Base-by-base conservation (phyloP, 2,888 invertebrate genomes). In the Chelonus formosanus region DNA sequence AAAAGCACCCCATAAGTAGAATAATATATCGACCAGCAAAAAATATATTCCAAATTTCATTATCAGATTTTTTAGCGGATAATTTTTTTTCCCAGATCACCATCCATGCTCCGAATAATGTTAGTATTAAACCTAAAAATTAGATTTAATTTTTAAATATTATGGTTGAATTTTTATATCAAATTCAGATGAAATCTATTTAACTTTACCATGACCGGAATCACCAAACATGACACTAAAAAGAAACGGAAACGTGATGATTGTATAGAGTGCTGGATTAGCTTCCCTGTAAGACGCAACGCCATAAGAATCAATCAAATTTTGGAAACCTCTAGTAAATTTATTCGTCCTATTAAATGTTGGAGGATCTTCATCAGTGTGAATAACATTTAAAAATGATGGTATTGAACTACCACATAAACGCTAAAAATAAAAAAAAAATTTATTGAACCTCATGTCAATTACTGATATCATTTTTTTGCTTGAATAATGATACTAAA, bases 221-320 rank as follows among this genome's bases (percentile, higher is more conserved):
- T 97, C 97, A 31, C 97, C 97, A 84, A 97, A 98, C 97, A 98
- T 98, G 76, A 97, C 91, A 55, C 94, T 95, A 85, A 97, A 97
- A 50, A 97, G 85, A 87, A 97, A 97, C 5, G 97, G 97, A 86
- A 97, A 97, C 0, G 96, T 95, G 71, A 97, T 92, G 78, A 94
- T 87, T 35, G 94, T 93, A 85, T 93, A 96, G 2, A 93, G 87
- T 7, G 94, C 95, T 89, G 89, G 80, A 85, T 88, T 98, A 69
- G 93, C 92, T 86, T 98, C 97, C 69, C 95, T 88, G 84, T 98
- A 98, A 43, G 92, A 91, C 62, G 96, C 94, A 35, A 97, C 90
- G 67, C 97, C 98, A 81, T 97, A 98, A 0, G 97, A 89, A 84
- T 97, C 95, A 73, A 98, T 95, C 74, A 98, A 89, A 80, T 90